phyloP scores from a whole-genome alignment of 1,140 invertebrate species.

The silkworm (Bombyx mori) region DNA sequence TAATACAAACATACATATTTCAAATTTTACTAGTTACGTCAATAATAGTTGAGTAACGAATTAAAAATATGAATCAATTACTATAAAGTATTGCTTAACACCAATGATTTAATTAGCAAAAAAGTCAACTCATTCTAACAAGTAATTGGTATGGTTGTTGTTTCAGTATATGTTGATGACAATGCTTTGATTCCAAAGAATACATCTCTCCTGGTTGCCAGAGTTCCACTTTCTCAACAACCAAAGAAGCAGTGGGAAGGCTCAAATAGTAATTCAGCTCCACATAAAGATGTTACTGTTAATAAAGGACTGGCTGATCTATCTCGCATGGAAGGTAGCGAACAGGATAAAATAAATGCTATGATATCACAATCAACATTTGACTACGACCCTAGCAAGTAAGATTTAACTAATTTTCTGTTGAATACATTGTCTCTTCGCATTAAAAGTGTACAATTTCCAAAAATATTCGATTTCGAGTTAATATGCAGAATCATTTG shows the following conservation, averaged over 20 bases:
- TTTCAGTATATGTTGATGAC: slow-evolving; percentile 93
- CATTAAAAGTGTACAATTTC: too few relatives aligned
- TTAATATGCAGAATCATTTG: too few relatives aligned
- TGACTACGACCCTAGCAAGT: slow-evolving; percentile 98
- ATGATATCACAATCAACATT: slow-evolving; percentile 97
- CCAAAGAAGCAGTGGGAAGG: slow-evolving; percentile 82
- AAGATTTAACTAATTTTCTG: slow-evolving; percentile 55
- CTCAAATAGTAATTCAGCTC: slow-evolving; percentile 40
- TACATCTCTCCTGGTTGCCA: slow-evolving; percentile 94
- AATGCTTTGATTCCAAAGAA: slow-evolving; percentile 95
- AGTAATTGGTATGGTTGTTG: slow-evolving; percentile 15
- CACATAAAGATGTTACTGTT: slow-evolving; percentile 64
- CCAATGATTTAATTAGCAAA: background rate
- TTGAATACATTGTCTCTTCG: too few relatives aligned
- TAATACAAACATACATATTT: too few relatives aligned
- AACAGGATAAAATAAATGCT: slow-evolving; percentile 97
- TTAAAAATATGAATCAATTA: too few relatives aligned
- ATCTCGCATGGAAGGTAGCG: slow-evolving; percentile 89
- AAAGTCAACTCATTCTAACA: background rate
- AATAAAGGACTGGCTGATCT: slow-evolving; percentile 83
- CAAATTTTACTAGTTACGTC: too few relatives aligned
- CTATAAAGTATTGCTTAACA: background rate
- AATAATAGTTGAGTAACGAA: too few relatives aligned
- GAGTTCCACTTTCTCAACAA: slow-evolving; percentile 87
- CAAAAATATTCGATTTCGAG: too few relatives aligned